Base-by-base conservation (phyloP, 2,888 invertebrate genomes). In the Hetaerina titia region DNA sequence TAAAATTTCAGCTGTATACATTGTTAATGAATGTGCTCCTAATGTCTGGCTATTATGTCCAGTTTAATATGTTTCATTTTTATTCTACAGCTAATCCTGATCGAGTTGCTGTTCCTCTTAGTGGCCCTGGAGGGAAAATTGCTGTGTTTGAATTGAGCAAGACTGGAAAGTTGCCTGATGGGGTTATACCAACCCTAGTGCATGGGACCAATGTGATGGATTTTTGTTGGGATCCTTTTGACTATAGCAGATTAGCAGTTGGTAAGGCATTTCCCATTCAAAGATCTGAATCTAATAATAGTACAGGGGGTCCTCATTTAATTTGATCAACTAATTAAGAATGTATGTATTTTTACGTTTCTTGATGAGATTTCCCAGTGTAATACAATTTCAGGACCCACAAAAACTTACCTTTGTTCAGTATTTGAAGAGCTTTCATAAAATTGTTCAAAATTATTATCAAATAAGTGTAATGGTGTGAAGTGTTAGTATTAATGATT, bases 221-320 rank as follows among this genome's bases (percentile, higher is more conserved):
- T 97, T 99, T 99, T 97, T 98, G 98, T 95, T 99, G 99, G 98
- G 99, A 99, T 97, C 99, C 99, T 1, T 99, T 99, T 97, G 97
- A 99, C 96, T 97, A 98, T 96, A 97, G 97, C 94, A 97, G 98
- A 94, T 97, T 99, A 95, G 98, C 98, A 88, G 99, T 99, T 88
- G 98, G 98, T 97, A 96, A 96, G 96, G 95, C 25, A 57, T 64
- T 81, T 60, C 58, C 31, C 56, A 92, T 57, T 22, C 25, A 19
- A 90, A n/a, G 56, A 22, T 57, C 0, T 13, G 74, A 22, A 22
- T 58, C 92, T 17, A 19, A 31, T 92, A 17, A 13, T 63, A 81
- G 60, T 2, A 17, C 9, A 13, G 19, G 69, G 69, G n/a, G 22
- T 92, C 22, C 64, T 90, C 2, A 60, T 58, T 94, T 90, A 5